Conservation (phyloP, 2,797 vertebrate species). For the Schizothorax lantsangensis region DNA sequence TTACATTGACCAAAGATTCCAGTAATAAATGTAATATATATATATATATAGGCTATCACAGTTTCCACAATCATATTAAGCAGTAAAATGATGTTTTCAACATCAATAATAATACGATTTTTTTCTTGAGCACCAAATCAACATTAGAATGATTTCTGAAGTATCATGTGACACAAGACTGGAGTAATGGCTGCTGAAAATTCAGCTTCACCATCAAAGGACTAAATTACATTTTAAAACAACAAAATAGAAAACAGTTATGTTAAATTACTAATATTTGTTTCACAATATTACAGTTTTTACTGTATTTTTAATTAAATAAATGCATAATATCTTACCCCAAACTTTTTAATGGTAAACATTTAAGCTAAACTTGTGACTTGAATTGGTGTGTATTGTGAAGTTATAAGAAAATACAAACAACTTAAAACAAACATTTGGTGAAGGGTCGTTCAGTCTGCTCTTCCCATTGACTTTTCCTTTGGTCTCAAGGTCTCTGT, state of each 20-base stretch:
- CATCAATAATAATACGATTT: not conserved
- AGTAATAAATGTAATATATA: no score
- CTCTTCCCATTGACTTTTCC: constrained; percentile 78
- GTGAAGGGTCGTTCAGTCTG: constrained; percentile 85
- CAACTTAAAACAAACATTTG: constrained; percentile 79
- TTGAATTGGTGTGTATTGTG: not conserved
- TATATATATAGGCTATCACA: no score
- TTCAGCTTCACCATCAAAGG: not conserved
- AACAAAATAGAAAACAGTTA: not conserved
- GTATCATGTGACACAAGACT: not conserved
- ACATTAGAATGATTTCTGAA: not conserved
- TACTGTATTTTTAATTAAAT: not conserved
- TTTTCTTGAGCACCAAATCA: not conserved
- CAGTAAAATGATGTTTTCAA: not conserved
- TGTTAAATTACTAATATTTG: not conserved
- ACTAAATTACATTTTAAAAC: not conserved
- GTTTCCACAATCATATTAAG: not conserved
- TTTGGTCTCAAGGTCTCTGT: constrained; percentile 76
- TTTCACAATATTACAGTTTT: not conserved
- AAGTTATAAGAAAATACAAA: not conserved
- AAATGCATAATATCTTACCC: not conserved
- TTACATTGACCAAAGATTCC: not conserved
- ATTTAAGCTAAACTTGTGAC: not conserved
- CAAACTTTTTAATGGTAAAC: not conserved
- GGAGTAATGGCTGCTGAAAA: not conserved